phyloP scores from a whole-genome alignment of 2,113 vertebrate genomes.

The Brachyistius frenatus region DNA sequence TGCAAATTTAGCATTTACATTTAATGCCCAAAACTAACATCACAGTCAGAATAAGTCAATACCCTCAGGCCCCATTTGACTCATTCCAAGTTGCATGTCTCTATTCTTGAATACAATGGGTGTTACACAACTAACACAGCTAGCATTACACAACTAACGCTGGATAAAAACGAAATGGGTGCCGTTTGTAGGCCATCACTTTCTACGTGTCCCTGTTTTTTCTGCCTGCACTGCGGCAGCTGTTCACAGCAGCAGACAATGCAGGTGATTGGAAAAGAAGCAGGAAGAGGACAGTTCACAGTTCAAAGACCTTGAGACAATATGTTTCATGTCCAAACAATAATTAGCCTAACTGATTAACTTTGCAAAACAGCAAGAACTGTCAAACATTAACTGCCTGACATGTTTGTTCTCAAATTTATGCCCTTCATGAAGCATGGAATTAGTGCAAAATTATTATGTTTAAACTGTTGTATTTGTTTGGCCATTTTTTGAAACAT shows the following conservation, averaged over 20 bases:
- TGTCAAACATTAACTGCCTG: neutral
- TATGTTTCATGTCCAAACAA: conserved; percentile 22
- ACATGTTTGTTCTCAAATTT: neutral
- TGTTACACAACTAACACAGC: conserved; percentile 40
- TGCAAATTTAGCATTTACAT: neutral
- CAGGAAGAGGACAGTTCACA: conserved; percentile 51
- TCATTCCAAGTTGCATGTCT: neutral
- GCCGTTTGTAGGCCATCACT: conserved; percentile 39
- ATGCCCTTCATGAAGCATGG: neutral
- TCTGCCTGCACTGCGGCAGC: conserved; percentile 56
- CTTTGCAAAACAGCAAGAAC: conserved; percentile 27
- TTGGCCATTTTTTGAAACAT: neutral
- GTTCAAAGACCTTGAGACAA: conserved; percentile 46
- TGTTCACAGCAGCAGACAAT: conserved; percentile 29
- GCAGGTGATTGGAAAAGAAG: conserved; percentile 50
- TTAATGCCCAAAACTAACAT: neutral
- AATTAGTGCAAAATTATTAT: neutral
- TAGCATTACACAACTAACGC: neutral
- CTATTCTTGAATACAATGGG: conserved; percentile 34
- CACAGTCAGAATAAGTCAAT: conserved; percentile 5
- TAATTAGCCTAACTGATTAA: conserved; percentile 39
- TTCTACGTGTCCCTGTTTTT: conserved; percentile 21
- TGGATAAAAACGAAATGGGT: conserved; percentile 7
- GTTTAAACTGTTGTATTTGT: neutral
- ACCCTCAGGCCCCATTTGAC: conserved; percentile 5